phyloP scores from a whole-genome alignment of 35 echinoderm and acorn worm species.

The Nesometra sesokonis region DNA sequence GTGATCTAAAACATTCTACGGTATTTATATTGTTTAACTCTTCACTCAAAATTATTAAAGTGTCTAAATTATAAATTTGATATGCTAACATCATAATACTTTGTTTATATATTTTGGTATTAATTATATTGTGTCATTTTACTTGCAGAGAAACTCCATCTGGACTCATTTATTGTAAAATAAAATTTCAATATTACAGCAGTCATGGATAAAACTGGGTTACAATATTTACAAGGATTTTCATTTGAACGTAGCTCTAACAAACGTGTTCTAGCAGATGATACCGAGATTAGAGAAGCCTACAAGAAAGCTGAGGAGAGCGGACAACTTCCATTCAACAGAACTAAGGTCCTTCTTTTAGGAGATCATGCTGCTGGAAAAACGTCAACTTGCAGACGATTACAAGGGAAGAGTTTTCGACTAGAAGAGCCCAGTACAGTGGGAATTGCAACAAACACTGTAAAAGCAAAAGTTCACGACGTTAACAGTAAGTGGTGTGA shows the following conservation, averaged over 20 bases:
- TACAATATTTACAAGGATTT: neutral
- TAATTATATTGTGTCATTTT: too few relatives aligned
- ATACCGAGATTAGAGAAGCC: neutral
- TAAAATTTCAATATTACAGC: too few relatives aligned
- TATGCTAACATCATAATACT: too few relatives aligned
- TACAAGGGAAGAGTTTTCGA: neutral
- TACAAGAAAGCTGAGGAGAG: neutral
- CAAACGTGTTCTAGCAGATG: neutral
- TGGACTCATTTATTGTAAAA: too few relatives aligned
- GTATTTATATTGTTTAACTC: too few relatives aligned
- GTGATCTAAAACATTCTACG: too few relatives aligned
- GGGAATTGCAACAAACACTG: neutral
- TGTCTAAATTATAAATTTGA: too few relatives aligned
- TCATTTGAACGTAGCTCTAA: neutral
- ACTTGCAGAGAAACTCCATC: too few relatives aligned
- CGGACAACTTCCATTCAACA: neutral
- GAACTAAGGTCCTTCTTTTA: neutral
- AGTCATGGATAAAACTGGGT: neutral
- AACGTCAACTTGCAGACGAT: neutral
- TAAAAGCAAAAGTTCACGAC: neutral
- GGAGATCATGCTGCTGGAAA: neutral
- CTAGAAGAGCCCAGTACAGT: neutral
- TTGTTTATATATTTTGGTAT: too few relatives aligned
- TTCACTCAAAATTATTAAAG: too few relatives aligned
- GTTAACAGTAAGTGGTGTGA: neutral